These are phyloP conservation scores for Patiria miniata DNA, from an alignment of 35 echinoderm and acorn worm species.

Conservation along the genomic window DNA sequence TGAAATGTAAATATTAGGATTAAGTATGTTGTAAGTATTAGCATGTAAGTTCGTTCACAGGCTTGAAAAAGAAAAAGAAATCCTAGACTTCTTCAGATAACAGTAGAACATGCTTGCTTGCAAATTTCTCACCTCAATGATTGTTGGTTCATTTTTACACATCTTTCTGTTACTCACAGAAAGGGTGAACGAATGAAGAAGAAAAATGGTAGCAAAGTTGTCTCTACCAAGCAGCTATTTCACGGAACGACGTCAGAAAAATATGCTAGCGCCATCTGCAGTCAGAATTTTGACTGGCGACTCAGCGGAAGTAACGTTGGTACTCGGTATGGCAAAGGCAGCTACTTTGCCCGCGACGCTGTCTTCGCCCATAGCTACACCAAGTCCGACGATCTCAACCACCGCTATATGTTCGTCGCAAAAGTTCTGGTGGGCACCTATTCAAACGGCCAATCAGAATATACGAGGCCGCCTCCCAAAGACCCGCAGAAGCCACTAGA, in stretches of 20 bases:
- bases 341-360: constrained; percentile 49
- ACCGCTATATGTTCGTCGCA: constrained; percentile 43
- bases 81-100: too few species aligned
- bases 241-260: constrained; percentile 51
- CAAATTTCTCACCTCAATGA: too few species aligned
- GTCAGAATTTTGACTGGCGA: constrained; percentile 65
- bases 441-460: background rate
- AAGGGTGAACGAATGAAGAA: constrained; percentile 39
- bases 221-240: constrained; percentile 35
- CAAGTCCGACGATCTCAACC: background rate
- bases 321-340: constrained; percentile 51
- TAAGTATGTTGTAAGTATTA: too few species aligned
- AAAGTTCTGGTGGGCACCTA: constrained; percentile 40
- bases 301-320: constrained; percentile 49
- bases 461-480: constrained; percentile 37
- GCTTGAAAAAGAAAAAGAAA: too few species aligned
- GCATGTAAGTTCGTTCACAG: too few species aligned
- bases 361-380: constrained; percentile 39
- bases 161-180: constrained; percentile 15
- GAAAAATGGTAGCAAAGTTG: background rate
- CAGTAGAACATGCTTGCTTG: too few species aligned
- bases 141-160: background rate
- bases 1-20: too few species aligned
- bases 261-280: constrained; percentile 30
- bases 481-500: background rate